Conservation (phyloP, 2,888 invertebrate genomes). For the Aricia artaxerxes region DNA sequence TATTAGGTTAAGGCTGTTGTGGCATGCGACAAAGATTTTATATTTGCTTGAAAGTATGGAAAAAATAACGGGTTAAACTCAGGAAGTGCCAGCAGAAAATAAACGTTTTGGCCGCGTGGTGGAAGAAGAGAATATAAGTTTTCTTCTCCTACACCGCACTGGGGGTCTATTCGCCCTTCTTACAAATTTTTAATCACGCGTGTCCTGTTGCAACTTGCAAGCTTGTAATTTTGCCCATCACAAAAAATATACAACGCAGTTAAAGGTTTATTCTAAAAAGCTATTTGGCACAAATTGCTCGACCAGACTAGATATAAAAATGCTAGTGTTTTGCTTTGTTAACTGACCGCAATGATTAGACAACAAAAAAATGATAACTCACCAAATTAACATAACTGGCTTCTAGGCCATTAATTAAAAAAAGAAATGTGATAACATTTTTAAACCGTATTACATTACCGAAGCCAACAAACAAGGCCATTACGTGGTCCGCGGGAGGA, state of each 20-base stretch:
- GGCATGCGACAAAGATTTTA: background rate
- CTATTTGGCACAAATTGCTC: background rate
- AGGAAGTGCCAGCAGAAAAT: too few relatives aligned
- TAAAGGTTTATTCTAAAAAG: too few relatives aligned
- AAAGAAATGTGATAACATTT: conserved; percentile 12
- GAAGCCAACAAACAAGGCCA: background rate
- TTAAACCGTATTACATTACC: conserved; percentile 10
- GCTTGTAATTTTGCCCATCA: too few relatives aligned
- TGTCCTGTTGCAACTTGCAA: too few relatives aligned
- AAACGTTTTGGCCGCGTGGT: too few relatives aligned
- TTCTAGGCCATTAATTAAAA: conserved; percentile 6
- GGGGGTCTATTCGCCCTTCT: too few relatives aligned
- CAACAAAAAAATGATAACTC: background rate
- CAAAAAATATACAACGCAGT: too few relatives aligned
- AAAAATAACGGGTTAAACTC: background rate
- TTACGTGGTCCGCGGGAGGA: background rate
- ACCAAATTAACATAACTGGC: background rate
- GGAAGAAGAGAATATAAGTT: too few relatives aligned
- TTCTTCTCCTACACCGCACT: too few relatives aligned
- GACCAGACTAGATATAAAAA: background rate
- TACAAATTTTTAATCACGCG: too few relatives aligned
- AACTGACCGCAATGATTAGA: background rate
- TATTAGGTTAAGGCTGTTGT: background rate
- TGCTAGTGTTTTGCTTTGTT: background rate
- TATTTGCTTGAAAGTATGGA: background rate